A percentile compares a stretch with the other conserved stretches of the same genome.
These are phyloP conservation scores for Sarcophaga variegata DNA, from an alignment of 2,888 invertebrate genomes.

Conservation along the genomic window DNA sequence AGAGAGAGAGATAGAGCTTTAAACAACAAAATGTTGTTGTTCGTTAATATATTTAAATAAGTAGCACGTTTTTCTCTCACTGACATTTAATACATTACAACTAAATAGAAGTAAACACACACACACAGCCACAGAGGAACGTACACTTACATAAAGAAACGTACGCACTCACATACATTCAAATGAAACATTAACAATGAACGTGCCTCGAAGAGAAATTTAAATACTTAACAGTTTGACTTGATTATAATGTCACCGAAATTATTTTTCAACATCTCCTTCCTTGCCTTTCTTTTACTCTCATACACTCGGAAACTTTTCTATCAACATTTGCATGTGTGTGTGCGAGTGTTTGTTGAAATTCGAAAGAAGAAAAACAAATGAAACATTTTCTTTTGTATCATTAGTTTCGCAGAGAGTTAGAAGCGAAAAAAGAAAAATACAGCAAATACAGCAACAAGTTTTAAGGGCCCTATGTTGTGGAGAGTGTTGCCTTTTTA, in stretches of 20 bases:
- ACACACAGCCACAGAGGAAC: background rate
- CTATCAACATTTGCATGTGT: background rate
- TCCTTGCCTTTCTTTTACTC: background rate
- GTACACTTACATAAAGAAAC: background rate
- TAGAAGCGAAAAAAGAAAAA: background rate
- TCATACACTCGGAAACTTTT: constrained; percentile 35
- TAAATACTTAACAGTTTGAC: constrained; percentile 70
- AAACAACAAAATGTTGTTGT: background rate
- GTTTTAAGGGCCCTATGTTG: constrained; percentile 28
- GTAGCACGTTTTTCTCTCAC: constrained; percentile 57
- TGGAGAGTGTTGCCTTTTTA: background rate
- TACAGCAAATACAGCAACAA: constrained; percentile 64
- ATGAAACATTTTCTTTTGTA: constrained; percentile 55
- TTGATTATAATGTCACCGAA: constrained; percentile 70
- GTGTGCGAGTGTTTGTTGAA: background rate
- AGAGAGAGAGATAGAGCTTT: too few relatives aligned
- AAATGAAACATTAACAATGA: constrained; percentile 53
- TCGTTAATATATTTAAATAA: constrained; percentile 47
- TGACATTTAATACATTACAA: constrained; percentile 39
- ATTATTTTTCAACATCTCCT: constrained; percentile 21
- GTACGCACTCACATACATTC: background rate
- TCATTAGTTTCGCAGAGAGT: constrained; percentile 45
- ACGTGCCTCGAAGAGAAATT: constrained; percentile 65
- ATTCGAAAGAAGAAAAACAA: constrained; percentile 40
- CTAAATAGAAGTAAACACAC: background rate